Conservation (phyloP, 2,888 invertebrate species). For the Danaus chrysippus region DNA sequence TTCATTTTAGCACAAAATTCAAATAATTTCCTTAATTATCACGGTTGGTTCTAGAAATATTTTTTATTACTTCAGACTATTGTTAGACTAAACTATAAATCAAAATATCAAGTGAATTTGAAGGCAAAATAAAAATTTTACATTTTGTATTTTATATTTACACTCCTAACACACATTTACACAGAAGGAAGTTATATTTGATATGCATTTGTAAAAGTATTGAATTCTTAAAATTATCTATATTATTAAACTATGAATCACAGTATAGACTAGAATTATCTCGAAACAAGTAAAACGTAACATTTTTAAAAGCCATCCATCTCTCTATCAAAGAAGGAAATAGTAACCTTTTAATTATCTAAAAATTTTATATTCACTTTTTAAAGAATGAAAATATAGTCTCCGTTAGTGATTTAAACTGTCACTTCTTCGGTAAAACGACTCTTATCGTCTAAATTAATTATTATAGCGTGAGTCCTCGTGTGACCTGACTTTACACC, state of each 20-base stretch:
- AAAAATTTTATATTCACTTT: slow-evolving; percentile 11
- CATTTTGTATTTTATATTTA: slow-evolving; percentile 31
- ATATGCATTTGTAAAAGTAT: slow-evolving; percentile 51
- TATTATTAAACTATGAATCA: slow-evolving; percentile 50
- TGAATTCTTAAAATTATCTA: slow-evolving; percentile 18
- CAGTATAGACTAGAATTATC: slow-evolving; percentile 67
- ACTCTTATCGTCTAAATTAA: slow-evolving; percentile 89
- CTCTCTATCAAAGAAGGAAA: slow-evolving; percentile 7
- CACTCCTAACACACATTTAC: slow-evolving; percentile 17
- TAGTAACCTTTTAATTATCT: slow-evolving; percentile 8
- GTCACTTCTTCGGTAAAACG: slow-evolving; percentile 90
- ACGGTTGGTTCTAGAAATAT: no score
- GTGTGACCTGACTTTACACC: slow-evolving; percentile 82
- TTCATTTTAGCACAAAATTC: no score
- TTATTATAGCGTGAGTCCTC: slow-evolving; percentile 86
- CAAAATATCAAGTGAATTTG: background rate
- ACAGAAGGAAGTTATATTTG: slow-evolving; percentile 43
- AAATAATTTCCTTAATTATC: no score
- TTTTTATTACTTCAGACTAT: no score
- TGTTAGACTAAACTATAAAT: background rate
- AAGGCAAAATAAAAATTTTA: background rate
- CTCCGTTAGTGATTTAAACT: slow-evolving; percentile 59
- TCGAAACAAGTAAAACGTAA: slow-evolving; percentile 11
- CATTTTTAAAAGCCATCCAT: background rate
- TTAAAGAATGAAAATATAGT: slow-evolving; percentile 49